Percentiles rank a stretch among this genome's conserved stretches.
Evolutionary conservation across 2,797 vertebrate genomes (phyloP).

Genomic region (Chelidonichthys spinosus): DNA sequence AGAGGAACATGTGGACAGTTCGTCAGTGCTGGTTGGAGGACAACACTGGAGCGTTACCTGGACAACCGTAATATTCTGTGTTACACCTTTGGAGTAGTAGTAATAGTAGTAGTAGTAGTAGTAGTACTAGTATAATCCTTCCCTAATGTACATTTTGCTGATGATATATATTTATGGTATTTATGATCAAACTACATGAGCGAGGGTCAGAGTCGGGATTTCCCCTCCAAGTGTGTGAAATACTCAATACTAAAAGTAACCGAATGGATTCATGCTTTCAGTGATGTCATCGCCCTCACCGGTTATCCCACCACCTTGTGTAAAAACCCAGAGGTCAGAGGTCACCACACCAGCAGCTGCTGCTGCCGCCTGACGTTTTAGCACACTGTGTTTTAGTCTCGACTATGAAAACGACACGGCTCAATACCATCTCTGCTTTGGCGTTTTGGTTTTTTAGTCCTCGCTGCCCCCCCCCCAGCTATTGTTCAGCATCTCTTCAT

Average conservation of each 20-base stretch:
- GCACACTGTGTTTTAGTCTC: too few species aligned
- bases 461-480: constrained; percentile 11
- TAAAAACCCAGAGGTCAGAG: not conserved
- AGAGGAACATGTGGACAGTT: not conserved
- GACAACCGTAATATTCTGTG: not conserved
- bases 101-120: too few species aligned
- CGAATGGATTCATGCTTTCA: too few species aligned
- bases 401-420: not conserved
- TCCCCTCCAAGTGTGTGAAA: not conserved
- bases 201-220: not conserved
- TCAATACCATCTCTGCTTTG: not conserved
- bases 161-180: not conserved
- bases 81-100: too few species aligned
- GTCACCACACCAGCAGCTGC: constrained; percentile 8
- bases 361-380: too few species aligned
- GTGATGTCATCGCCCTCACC: not conserved
- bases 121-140: too few species aligned
- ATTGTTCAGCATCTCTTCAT: constrained; percentile 59
- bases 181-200: not conserved
- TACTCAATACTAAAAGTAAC: not conserved
- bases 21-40: not conserved
- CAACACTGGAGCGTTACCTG: not conserved
- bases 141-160: too few species aligned
- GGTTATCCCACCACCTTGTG: not conserved
- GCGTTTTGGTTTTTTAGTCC: not conserved